A percentile compares a stretch with the other conserved stretches of the same genome.
These are phyloP conservation scores for Zaprionus kolodkinae DNA, from an alignment of 1,140 invertebrate genomes.

Conservation along the genomic window DNA sequence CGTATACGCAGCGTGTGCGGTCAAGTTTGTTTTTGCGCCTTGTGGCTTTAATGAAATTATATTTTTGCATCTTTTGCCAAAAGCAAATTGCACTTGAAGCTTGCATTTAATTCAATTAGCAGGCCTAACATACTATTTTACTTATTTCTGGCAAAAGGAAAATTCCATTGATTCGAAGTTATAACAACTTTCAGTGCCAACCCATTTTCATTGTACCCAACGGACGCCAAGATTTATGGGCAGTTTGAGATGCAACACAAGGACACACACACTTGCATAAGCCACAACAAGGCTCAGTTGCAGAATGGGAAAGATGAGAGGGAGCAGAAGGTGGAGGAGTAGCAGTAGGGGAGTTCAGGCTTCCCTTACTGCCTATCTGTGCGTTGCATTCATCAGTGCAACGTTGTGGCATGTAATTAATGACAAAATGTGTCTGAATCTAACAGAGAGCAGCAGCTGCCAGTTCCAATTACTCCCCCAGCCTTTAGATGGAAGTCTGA, in stretches of 20 bases:
- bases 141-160: too few species aligned
- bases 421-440: constrained; percentile 37
- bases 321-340: too few species aligned
- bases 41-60: constrained; percentile 50
- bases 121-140: too few species aligned
- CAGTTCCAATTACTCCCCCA: constrained; percentile 52
- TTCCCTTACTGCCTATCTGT: constrained; percentile 1
- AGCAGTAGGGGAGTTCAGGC: not conserved
- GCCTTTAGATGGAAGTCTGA: too few species aligned
- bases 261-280: constrained; percentile 16
- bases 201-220: not conserved
- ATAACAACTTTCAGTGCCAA: too few species aligned
- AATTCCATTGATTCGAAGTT: too few species aligned
- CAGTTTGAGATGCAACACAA: constrained; percentile 21
- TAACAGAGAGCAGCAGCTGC: constrained; percentile 20
- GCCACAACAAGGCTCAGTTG: constrained; percentile 23
- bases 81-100: constrained; percentile 32
- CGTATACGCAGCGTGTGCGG: constrained; percentile 31
- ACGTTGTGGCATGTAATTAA: constrained; percentile 64
- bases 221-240: constrained; percentile 18
- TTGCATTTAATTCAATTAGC: constrained; percentile 33
- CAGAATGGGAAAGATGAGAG: not conserved
- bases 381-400: constrained; percentile 32
- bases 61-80: constrained; percentile 29
- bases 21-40: constrained; percentile 28